These are phyloP conservation scores for Drosophila anomelani DNA, from an alignment of 2,888 invertebrate species.

Conservation along the genomic window DNA sequence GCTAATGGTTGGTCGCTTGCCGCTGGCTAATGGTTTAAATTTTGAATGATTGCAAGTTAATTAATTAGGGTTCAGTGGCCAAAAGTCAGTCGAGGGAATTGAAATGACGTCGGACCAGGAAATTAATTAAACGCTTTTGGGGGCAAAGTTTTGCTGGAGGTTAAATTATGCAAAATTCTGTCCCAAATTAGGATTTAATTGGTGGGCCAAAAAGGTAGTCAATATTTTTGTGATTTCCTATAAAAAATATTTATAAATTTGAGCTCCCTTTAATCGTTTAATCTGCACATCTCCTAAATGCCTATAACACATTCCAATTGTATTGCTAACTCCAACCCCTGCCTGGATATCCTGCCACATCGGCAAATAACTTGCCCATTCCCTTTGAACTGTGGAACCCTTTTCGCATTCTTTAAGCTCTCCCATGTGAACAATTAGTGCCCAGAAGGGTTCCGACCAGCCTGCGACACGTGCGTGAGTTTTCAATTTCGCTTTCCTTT, in stretches of 20 bases:
- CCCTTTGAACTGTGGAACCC: slow-evolving; percentile 28
- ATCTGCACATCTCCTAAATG: background rate
- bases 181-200: slow-evolving; percentile 4
- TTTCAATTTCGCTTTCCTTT: slow-evolving; percentile 71
- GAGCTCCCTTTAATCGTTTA: background rate
- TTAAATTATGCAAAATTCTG: slow-evolving; percentile 1
- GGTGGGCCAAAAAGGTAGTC: background rate
- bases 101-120: background rate
- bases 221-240: background rate
- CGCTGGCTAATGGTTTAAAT: slow-evolving; percentile 9
- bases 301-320: background rate
- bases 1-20: slow-evolving; percentile 13
- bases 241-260: background rate
- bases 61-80: slow-evolving; percentile 19
- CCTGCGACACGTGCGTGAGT: slow-evolving; percentile 73
- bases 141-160: background rate
- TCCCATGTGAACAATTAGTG: slow-evolving; percentile 74
- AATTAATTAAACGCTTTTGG: slow-evolving; percentile 2
- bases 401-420: slow-evolving; percentile 50
- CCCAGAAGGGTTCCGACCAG: slow-evolving; percentile 60
- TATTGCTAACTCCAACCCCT: background rate
- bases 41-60: slow-evolving; percentile 33
- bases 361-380: slow-evolving; percentile 26
- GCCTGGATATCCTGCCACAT: background rate
- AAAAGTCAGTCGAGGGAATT: background rate